These are phyloP conservation scores for Chascanopsetta lugubris DNA, from an alignment of 2,113 vertebrate species.

Conservation along the genomic window DNA sequence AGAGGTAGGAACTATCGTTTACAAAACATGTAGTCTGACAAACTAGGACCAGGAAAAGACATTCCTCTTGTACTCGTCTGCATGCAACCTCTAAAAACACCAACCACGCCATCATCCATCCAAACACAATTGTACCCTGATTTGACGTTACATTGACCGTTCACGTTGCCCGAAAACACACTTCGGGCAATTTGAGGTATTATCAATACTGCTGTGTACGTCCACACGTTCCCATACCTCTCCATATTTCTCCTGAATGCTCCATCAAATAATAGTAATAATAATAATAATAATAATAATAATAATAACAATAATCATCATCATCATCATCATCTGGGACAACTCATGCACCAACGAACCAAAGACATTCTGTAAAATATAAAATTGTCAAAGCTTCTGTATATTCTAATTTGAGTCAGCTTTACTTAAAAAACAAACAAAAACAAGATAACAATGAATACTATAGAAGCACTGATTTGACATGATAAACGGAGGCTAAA, in stretches of 20 bases:
- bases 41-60: constrained; percentile 37
- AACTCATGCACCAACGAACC: constrained; percentile 21
- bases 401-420: constrained; percentile 20
- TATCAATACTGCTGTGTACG: constrained; percentile 64
- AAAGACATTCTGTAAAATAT: constrained; percentile 10
- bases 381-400: not conserved
- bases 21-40: constrained; percentile 42
- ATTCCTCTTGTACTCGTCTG: too few relatives aligned
- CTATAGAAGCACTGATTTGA: constrained; percentile 39
- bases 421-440: constrained; percentile 30
- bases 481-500: constrained; percentile 46
- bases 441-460: constrained; percentile 31
- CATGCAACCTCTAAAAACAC: constrained; percentile 36
- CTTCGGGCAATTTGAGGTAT: constrained; percentile 68
- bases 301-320: constrained; percentile 20
- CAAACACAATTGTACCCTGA: constrained; percentile 67
- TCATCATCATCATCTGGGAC: too few relatives aligned
- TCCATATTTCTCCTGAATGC: constrained; percentile 24
- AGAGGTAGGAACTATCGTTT: constrained; percentile 71
- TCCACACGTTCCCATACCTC: constrained; percentile 44
- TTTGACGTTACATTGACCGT: constrained; percentile 46
- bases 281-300: not conserved
- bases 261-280: not conserved
- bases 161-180: constrained; percentile 48
- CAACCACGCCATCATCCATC: constrained; percentile 17